Conservation (phyloP, 2,113 vertebrate species). For the Myanophis thanlyinensis region DNA sequence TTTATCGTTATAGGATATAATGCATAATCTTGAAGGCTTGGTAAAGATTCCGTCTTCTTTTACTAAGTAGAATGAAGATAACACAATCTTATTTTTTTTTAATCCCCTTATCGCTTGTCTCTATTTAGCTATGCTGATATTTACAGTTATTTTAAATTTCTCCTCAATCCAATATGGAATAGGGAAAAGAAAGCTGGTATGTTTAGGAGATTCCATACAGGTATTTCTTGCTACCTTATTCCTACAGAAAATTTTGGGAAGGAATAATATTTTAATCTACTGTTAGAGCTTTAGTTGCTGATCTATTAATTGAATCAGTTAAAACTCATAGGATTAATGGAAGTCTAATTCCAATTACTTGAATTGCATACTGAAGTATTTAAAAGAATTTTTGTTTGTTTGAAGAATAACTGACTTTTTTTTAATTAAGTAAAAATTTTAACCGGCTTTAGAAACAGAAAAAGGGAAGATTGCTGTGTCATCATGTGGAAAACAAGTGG, state of each 20-base stretch:
- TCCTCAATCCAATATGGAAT: neutral
- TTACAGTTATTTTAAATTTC: neutral
- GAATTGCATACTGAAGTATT: conserved; percentile 66
- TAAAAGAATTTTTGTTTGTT: conserved; percentile 64
- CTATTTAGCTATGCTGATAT: neutral
- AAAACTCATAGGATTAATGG: neutral
- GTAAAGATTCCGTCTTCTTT: neutral
- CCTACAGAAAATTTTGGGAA: neutral
- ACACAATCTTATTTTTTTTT: too few species aligned
- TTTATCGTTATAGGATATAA: neutral
- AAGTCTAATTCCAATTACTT: conserved; percentile 34
- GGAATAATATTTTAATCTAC: neutral
- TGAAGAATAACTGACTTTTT: conserved; percentile 65
- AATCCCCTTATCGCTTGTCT: neutral
- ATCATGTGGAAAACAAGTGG: conserved; percentile 66
- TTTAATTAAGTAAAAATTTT: conserved; percentile 63
- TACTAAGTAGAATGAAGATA: neutral
- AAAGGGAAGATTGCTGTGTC: conserved; percentile 66
- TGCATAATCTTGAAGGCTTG: neutral
- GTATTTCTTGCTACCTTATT: neutral
- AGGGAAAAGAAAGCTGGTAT: neutral
- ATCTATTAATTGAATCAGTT: neutral
- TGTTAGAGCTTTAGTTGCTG: neutral
- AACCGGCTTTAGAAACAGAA: conserved; percentile 64
- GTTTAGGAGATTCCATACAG: neutral